Base-by-base conservation (phyloP, 1,140 invertebrate genomes). In the Caenorhabditis brenneri region DNA sequence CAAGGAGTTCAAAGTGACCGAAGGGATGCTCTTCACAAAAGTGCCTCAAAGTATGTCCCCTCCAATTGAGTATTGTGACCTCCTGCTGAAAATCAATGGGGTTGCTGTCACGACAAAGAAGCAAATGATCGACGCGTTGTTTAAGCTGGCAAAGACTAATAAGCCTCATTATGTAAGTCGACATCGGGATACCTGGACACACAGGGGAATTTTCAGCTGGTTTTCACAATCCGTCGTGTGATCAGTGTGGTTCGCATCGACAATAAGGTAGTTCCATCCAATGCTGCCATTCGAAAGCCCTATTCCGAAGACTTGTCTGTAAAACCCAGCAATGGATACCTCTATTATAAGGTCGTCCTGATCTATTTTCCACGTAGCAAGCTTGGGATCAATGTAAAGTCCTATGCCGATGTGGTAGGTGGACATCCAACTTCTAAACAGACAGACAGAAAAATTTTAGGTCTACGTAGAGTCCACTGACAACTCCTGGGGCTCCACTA, bases 281-380 rank as follows among this genome's bases (percentile, higher is more conserved):
- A 74, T 19, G 65, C 65, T 10, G 16, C 65, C 1, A 74, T 74
- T 46, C 36, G 19, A 12, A 74, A 74, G n/a, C 27, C 27, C 0
- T 19, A 24, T 7, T 24, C 65, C 0, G 10, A 31, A 7, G 36
- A 74, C 42, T 15, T 12, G 7, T 19, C 36, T 6, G n/a, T 42
- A 6, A 74, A 74, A 24, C 36, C 65, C 7, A 74, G 46, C 15
- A 2, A 7, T 1, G 65, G 65, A 42, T 74, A 74, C 22, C 1
- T 42, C 5, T 74, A 74, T 31, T 74, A 46, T n/a, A 74, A 74
- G 46, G 36, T 74, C 2, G 65, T 74, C 3, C 10, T 74, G 36
- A 74, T 74, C 7, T 74, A 74, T 24, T 74, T 74, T 42, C 65
- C 65, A 74, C 65, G 36, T 24, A 74, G 65, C n/a, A 74, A 74